These are phyloP conservation scores for Orius laevigatus DNA, from an alignment of 1,140 invertebrate species.

Conservation along the genomic window DNA sequence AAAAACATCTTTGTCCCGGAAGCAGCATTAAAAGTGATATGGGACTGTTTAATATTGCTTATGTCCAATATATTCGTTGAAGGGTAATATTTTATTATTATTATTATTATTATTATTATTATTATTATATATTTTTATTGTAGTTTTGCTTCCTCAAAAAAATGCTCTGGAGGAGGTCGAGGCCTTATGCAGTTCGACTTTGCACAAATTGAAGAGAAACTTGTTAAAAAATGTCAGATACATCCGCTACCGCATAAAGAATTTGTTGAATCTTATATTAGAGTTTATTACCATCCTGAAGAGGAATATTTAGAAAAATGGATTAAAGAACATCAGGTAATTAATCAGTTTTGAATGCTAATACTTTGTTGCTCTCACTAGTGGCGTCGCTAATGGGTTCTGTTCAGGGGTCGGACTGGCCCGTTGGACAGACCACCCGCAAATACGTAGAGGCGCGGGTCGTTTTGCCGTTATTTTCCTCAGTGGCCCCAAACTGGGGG, in stretches of 20 bases:
- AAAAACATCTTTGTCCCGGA: constrained; percentile 48
- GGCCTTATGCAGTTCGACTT: constrained; percentile 97
- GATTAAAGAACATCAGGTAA: constrained; percentile 64
- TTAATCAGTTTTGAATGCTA: constrained; percentile 11
- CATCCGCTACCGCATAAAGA: constrained; percentile 75
- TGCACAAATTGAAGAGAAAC: constrained; percentile 80
- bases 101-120: constrained; percentile 3
- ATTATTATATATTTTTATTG: constrained; percentile 19
- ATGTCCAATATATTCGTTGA: constrained; percentile 78
- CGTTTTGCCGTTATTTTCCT: no score
- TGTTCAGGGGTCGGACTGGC: no score
- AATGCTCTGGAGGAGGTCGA: constrained; percentile 89
- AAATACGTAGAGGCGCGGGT: no score
- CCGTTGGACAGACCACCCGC: no score
- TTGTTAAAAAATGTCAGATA: constrained; percentile 67
- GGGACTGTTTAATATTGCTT: constrained; percentile 73
- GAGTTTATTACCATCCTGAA: constrained; percentile 88
- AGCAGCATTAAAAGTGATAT: constrained; percentile 53
- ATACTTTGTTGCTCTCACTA: constrained; percentile 9
- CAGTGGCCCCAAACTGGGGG: no score
- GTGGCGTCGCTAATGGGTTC: no score
- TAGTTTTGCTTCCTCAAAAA: constrained; percentile 74
- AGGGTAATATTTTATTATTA: constrained; percentile 42
- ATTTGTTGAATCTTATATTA: constrained; percentile 88
- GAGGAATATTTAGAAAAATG: constrained; percentile 76